These are phyloP conservation scores for Paralichthys olivaceus DNA, from an alignment of 2,113 vertebrate species.

Conservation along the genomic window DNA sequence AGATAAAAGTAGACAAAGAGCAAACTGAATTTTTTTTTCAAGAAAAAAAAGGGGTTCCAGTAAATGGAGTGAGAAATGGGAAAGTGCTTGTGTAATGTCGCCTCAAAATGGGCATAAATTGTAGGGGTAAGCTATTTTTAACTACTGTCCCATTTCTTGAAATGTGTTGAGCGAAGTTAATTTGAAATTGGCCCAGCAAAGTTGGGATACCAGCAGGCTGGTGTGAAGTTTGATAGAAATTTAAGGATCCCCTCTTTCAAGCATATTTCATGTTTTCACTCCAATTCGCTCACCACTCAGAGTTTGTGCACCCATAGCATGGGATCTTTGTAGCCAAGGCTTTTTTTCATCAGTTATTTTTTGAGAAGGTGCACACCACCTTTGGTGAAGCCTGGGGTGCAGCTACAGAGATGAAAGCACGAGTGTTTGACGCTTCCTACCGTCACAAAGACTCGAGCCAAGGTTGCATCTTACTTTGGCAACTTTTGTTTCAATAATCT, in stretches of 20 bases:
- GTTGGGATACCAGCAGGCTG: conserved; percentile 26
- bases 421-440: neutral
- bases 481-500: neutral
- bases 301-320: neutral
- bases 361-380: neutral
- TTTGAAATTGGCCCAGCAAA: conserved; percentile 26
- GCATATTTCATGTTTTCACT: neutral
- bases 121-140: conserved; percentile 62
- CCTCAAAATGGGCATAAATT: conserved; percentile 49
- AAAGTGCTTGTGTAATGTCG: conserved; percentile 33
- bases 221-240: neutral
- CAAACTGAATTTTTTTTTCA: conserved; percentile 11
- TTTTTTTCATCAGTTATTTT: neutral
- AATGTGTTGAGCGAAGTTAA: conserved; percentile 43
- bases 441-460: neutral
- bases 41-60: conserved; percentile 8
- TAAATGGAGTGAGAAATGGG: conserved; percentile 54
- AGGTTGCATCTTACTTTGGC: neutral
- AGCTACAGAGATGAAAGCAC: neutral
- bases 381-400: neutral
- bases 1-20: conserved; percentile 7
- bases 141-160: conserved; percentile 59
- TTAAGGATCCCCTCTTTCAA: neutral
- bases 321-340: neutral
- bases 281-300: neutral